Evolutionary conservation across 92 coral and sea anemone genomes (phyloP).

Genomic region (Zoanthus gigantus): DNA sequence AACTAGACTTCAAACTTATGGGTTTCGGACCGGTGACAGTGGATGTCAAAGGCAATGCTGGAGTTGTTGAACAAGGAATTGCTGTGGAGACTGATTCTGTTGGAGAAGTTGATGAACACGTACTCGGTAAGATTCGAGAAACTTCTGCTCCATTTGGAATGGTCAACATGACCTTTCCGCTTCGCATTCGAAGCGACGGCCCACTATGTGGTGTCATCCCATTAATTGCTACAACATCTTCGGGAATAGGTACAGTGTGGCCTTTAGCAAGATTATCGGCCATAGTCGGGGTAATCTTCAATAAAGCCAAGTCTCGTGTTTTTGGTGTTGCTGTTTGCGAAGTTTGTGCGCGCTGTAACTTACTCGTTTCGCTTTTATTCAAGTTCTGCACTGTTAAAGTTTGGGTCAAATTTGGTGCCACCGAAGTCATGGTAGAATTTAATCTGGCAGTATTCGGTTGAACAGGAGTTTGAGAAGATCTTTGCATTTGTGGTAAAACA

Average conservation of each 20-base stretch:
- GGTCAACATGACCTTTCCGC: conserved; percentile 33
- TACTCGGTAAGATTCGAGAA: background rate
- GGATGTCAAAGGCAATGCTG: background rate
- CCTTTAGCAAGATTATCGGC: conserved; percentile 20
- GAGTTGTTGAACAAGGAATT: background rate
- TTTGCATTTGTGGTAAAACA: background rate
- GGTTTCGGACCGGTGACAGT: background rate
- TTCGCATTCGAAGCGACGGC: conserved; percentile 16
- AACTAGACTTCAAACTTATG: background rate
- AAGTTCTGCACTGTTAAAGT: background rate
- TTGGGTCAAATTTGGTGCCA: background rate
- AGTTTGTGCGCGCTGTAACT: background rate
- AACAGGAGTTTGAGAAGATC: background rate
- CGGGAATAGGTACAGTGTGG: conserved; percentile 6
- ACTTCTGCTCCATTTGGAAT: background rate
- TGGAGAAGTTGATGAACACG: background rate
- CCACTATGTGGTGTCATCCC: background rate
- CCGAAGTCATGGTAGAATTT: background rate
- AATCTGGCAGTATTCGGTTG: background rate
- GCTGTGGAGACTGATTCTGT: background rate
- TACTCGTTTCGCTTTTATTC: background rate
- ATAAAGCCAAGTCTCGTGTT: conserved; percentile 1
- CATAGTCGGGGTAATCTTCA: conserved; percentile 32
- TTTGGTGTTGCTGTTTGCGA: background rate
- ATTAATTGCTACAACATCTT: conserved; percentile 15